phyloP scores from a whole-genome alignment of 2,888 invertebrate genomes.

The Amphiduros pacificus region DNA sequence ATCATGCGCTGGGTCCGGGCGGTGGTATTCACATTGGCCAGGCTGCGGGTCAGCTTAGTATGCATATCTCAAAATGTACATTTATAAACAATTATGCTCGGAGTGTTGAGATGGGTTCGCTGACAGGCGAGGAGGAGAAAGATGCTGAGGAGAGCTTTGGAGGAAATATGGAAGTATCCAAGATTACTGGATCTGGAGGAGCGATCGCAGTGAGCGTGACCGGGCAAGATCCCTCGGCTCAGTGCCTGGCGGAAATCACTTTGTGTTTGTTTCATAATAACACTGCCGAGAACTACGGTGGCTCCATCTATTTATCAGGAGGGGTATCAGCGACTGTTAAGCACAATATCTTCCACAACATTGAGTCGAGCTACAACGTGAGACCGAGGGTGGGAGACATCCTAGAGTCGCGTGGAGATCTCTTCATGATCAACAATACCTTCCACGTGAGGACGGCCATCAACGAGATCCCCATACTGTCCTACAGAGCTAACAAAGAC shows the following conservation, averaged over 20 bases:
- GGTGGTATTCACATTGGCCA: conserved; percentile 5
- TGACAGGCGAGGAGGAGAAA: too few relatives aligned
- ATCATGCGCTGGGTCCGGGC: conserved; percentile 10
- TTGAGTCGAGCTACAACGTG: background rate
- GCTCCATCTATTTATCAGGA: conserved; percentile 23
- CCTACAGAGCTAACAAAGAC: conserved; percentile 4
- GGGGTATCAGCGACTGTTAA: background rate
- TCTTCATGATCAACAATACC: conserved; percentile 6
- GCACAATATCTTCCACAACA: conserved; percentile 1
- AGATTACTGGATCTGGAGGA: conserved; percentile 13
- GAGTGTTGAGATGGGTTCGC: too few relatives aligned
- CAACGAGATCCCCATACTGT: background rate
- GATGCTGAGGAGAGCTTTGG: too few relatives aligned
- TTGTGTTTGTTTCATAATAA: conserved; percentile 19
- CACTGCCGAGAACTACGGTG: conserved; percentile 22
- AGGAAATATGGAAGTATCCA: too few relatives aligned
- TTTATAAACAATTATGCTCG: conserved; percentile 10
- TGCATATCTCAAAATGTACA: background rate
- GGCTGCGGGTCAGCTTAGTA: background rate
- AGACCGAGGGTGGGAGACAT: conserved; percentile 6
- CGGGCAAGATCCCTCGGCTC: background rate
- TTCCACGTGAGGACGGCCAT: background rate
- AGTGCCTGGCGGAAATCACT: conserved; percentile 7
- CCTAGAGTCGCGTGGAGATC: conserved; percentile 3
- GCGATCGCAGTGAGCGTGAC: conserved; percentile 6